Evolutionary conservation across 2,888 invertebrate genomes (phyloP), one percentile per base, ranked within the genome.

Genomic region (Caenorhabditis japonica): DNA sequence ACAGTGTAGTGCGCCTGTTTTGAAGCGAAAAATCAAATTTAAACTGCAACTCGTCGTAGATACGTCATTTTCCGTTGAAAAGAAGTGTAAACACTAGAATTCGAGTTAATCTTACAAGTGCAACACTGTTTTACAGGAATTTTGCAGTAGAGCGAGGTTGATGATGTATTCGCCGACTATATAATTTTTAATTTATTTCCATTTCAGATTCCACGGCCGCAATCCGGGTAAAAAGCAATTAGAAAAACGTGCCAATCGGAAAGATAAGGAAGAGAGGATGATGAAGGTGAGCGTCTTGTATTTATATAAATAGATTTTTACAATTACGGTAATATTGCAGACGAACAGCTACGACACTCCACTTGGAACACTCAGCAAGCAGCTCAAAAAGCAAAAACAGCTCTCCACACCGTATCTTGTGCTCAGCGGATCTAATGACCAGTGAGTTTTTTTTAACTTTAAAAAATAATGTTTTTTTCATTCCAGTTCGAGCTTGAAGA

Each of bases 221-320:
- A 96, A 96, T 1, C 96, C 97, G 19, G 97, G 99, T 59, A 99
- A 99, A 89, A 97, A 95, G 90, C 99, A 99, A 90, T 91, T 92
- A 84, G 97, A 99, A 89, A 99, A 99, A 88, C 91, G 97, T 79
- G 92, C 94, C 89, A 95, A 95, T 90, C 96, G 97, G 89, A 91
- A 92, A 77, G 93, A 94, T 85, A 85, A 85, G 62, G 82, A 84
- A 59, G 81, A 81, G 60, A 44, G 76, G 36, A 75, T 81, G 74
- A 72, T 78, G 25, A 77, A 81, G 75, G 76, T 76, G 30, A 13
- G 17, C 1, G 17, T 2, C 17, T 46, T 10, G 13, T 19, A 3
- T 23, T 46, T 3, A 12, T 12, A 7, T 23, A 12, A 19, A 23
- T 23, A 3, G 21, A 12, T 13, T n/a, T 46, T 25, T 4, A 12